Percentiles rank a stretch among this genome's conserved stretches.
These are phyloP conservation scores for Nothocercus nigrocapillus DNA, from an alignment of 2,113 vertebrate species.

Conservation along the genomic window DNA sequence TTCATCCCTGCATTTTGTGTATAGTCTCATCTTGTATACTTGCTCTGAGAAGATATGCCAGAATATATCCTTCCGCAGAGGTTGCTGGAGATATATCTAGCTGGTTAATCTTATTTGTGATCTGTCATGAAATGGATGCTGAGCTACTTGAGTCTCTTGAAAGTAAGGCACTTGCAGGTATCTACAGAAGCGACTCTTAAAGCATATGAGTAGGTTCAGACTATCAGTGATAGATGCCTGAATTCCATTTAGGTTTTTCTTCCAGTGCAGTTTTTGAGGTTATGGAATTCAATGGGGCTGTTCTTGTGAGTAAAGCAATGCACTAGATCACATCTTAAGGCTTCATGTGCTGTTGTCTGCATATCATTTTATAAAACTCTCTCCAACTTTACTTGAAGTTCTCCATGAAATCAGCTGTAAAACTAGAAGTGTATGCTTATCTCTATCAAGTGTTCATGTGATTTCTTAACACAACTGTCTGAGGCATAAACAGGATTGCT, in stretches of 20 bases:
- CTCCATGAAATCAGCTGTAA: neutral
- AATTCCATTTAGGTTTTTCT: neutral
- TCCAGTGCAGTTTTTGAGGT: neutral
- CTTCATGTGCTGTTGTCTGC: neutral
- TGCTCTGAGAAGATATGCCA: neutral
- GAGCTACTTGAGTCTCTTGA: neutral
- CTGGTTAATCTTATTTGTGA: neutral
- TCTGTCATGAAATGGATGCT: neutral
- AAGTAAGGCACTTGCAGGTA: neutral
- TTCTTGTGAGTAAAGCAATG: neutral
- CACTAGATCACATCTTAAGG: neutral
- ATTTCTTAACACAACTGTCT: neutral
- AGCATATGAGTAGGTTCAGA: neutral
- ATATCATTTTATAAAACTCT: neutral
- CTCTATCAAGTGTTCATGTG: neutral
- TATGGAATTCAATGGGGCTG: neutral
- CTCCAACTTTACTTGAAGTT: neutral
- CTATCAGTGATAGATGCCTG: neutral
- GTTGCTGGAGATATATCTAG: neutral
- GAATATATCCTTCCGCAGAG: neutral
- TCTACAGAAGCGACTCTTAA: neutral
- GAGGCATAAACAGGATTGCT: neutral
- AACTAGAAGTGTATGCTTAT: neutral
- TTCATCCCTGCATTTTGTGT: neutral
- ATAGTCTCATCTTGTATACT: neutral